Evolutionary conservation across 1,140 invertebrate genomes (phyloP), one percentile per base, ranked within the genome.

Genomic region (Caenorhabditis tropicalis): DNA sequence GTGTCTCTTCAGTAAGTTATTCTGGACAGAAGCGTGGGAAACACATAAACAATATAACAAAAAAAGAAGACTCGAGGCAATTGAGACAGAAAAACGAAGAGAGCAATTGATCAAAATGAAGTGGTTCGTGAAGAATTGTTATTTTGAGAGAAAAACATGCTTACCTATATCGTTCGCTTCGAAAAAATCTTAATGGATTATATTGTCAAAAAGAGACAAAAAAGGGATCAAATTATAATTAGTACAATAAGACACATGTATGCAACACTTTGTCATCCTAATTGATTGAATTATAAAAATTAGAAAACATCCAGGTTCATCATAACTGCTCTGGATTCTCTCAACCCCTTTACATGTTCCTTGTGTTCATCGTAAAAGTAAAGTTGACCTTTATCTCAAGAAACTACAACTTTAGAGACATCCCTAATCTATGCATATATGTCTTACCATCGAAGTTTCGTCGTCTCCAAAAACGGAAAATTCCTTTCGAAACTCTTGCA

Each of bases 391-490:
- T 74, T 36, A 43, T 74, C n/a, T n/a, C 33, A 24, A 74, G 65
- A 74, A 74, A 74, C 65, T 43, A 74, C 33, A 43, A 74, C 36
- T 74, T 36, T 31, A n/a, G 21, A 74, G n/a, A 43, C 36, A 10
- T 16, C 16, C 36, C 10, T 74, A 74, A 46, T 43, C 16, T 43
- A 74, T 74, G 65, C 33, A 74, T 43, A 46, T 43, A 43, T 16
- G 36, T 74, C 58, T 19, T 65, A 36, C 58, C 36, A 65, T 74
- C 24, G n/a, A 74, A 74, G 65, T 65, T 65, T 65, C 58, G 33
- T 33, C 58, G 16, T 33, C 31, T 33, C 16, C 31, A 65, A 65
- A 65, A 65, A 65, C 15, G 58, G 19, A 65, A 65, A 65, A 33
- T 65, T 21, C 19, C 24, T 27, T 51, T 19, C 53, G 53, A 65